Evolutionary conservation across 2,888 invertebrate species (phyloP), one percentile per base, ranked within the genome.

Genomic region (Drosophila yooni): DNA sequence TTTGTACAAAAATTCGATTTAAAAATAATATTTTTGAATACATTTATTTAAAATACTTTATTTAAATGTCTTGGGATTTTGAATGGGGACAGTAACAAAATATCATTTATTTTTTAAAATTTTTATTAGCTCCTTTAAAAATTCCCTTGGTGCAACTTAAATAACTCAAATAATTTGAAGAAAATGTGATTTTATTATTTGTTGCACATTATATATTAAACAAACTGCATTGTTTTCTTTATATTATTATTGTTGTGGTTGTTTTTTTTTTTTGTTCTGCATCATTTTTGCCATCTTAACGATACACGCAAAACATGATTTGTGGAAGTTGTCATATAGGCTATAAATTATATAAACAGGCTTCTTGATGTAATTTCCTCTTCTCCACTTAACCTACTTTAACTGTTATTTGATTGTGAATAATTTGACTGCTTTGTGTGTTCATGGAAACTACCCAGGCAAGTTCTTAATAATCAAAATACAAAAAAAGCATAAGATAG

Each of bases 201-300:
- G 64, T 70, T 36, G 69, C 70, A 71, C 68, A 71, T 79, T 79
- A 81, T 81, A 75, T 77, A 59, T 56, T 75, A 79, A 56, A 13
- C 56, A 56, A 56, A 36, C 29, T 29, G 11, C 4, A 38, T 27
- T 38, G 59, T 59, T 72, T 78, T 79, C 2, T 25, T 46, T 46
- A 46, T 46, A 25, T 78, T 69, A 66, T 75, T 81, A 69, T 62
- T 65, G 56, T 63, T 61, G 58, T 33, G 29, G 21, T 21, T 33
- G 0, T 33, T 33, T 31, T 33, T 11, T 33, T 48, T 69, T 29
- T 62, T 67, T 69, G 58, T 50, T 68, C 56, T 59, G 31, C n/a
- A 18, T 52, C 27, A 25, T 38, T 56, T 50, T 72, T 51, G 52
- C 40, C 40, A 63, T 61, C 54, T 38, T 72, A 76, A 76, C 66